These are phyloP conservation scores for Gymnoscelis rufifasciata DNA, from an alignment of 2,888 invertebrate species.

Conservation along the genomic window DNA sequence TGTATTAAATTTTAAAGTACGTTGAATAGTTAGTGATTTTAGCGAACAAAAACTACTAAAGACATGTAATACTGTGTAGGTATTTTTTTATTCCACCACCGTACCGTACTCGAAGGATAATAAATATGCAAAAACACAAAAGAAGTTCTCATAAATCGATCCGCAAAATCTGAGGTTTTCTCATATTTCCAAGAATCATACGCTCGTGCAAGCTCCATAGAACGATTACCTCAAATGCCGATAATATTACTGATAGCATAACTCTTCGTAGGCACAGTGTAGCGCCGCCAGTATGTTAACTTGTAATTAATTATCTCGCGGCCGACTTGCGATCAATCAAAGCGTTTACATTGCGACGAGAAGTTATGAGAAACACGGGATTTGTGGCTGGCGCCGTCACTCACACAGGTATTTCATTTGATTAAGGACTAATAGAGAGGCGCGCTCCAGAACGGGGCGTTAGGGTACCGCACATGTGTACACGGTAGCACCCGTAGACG, in stretches of 20 bases:
- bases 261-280: constrained; percentile 16
- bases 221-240: constrained; percentile 2
- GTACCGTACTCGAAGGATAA: too few species aligned
- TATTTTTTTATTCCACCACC: too few species aligned
- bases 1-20: too few species aligned
- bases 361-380: background rate
- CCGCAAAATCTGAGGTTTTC: background rate
- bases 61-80: too few species aligned
- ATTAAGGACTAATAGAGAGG: background rate
- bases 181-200: background rate
- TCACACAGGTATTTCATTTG: too few species aligned
- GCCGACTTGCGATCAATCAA: constrained; percentile 16
- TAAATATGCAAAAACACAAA: too few species aligned
- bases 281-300: constrained; percentile 14
- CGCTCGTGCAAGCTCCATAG: constrained; percentile 1
- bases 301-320: constrained; percentile 14
- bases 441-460: too few species aligned
- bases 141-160: too few species aligned
- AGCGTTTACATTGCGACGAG: constrained; percentile 3
- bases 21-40: too few species aligned
- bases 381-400: background rate
- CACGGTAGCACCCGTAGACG: too few species aligned
- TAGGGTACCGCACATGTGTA: too few species aligned
- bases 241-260: background rate
- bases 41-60: too few species aligned